Conservation (phyloP, 2,888 invertebrate species). For the Sarcophaga rosellei region DNA sequence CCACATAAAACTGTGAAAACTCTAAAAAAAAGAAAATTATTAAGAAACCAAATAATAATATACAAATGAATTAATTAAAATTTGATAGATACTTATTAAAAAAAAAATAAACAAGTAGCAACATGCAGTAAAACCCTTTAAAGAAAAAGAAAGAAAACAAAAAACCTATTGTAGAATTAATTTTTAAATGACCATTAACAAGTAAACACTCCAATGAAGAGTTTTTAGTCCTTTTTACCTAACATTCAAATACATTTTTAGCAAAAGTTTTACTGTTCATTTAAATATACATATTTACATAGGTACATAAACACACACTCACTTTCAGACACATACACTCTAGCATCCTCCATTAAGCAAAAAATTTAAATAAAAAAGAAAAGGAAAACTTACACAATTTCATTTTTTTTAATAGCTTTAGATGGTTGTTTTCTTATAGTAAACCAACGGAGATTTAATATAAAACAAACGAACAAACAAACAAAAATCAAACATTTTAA, state of each 20-base stretch:
- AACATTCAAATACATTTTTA: slow-evolving; percentile 36
- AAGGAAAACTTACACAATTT: slow-evolving; percentile 21
- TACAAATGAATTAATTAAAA: slow-evolving; percentile 12
- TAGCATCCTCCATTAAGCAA: background rate
- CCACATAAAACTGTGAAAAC: slow-evolving; percentile 67
- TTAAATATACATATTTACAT: slow-evolving; percentile 2
- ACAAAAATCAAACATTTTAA: slow-evolving; percentile 31
- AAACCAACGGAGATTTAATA: slow-evolving; percentile 1
- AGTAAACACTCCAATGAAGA: background rate
- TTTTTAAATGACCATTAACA: slow-evolving; percentile 17
- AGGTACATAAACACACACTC: background rate
- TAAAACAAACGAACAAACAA: slow-evolving; percentile 6
- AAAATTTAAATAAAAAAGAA: slow-evolving; percentile 5
- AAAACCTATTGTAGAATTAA: background rate
- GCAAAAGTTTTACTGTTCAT: slow-evolving; percentile 49
- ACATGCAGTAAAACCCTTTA: slow-evolving; percentile 16
- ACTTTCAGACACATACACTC: background rate
- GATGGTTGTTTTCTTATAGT: slow-evolving; percentile 51
- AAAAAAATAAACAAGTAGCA: background rate
- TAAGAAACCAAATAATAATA: slow-evolving; percentile 6
- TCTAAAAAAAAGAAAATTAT: slow-evolving; percentile 20
- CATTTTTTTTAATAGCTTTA: slow-evolving; percentile 47
- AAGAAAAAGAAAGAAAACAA: background rate
- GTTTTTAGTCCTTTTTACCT: slow-evolving; percentile 12
- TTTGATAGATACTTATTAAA: slow-evolving; percentile 30